Percentiles rank a stretch among this genome's conserved stretches.
Conservation (phyloP, 2,888 invertebrate genomes). For the Seladonia tumulorum region DNA sequence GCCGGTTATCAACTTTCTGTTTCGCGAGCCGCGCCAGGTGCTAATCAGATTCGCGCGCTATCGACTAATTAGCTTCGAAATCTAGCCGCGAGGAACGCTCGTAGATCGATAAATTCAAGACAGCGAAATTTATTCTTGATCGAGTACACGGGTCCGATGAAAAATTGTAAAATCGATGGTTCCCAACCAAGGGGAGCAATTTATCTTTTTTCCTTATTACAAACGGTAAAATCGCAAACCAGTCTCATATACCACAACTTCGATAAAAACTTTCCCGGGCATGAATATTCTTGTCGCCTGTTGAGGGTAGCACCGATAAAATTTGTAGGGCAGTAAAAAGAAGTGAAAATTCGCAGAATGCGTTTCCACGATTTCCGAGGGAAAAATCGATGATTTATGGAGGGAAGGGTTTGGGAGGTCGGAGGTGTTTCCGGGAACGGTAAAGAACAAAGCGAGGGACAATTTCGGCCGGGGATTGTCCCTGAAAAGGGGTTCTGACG, state of each 20-base stretch:
- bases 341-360: not conserved
- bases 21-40: not conserved
- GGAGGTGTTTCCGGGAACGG: constrained; percentile 13
- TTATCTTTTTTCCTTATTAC: not conserved
- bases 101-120: not conserved
- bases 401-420: constrained; percentile 26
- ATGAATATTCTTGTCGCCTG: not conserved
- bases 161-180: not conserved
- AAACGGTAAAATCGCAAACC: not conserved
- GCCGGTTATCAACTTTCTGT: not conserved
- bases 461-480: constrained; percentile 21
- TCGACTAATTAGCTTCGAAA: not conserved
- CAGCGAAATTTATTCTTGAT: not conserved
- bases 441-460: constrained; percentile 11
- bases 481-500: constrained; percentile 50
- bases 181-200: not conserved
- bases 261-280: not conserved
- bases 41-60: not conserved
- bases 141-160: not conserved
- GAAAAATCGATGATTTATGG: constrained; percentile 45
- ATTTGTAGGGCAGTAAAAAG: constrained; percentile 27
- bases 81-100: not conserved
- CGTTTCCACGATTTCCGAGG: not conserved
- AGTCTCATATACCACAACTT: not conserved
- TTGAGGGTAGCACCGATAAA: constrained; percentile 8